phyloP scores from a whole-genome alignment of 2,888 invertebrate species.

The Lobophora halterata region DNA sequence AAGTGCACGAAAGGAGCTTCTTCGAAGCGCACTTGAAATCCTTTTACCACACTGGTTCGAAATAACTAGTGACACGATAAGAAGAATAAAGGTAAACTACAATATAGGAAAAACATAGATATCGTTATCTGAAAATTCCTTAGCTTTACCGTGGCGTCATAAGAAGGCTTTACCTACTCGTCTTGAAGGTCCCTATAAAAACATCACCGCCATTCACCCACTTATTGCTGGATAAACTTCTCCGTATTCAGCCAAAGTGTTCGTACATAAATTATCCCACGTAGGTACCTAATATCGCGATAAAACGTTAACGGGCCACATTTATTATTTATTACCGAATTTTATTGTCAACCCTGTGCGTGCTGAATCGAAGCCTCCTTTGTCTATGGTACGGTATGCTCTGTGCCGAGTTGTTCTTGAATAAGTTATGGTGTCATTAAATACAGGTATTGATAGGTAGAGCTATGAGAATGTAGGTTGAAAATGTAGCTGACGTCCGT shows the following conservation, averaged over 20 bases:
- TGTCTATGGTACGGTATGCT: slow-evolving; percentile 19
- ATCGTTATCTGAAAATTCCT: too few relatives aligned
- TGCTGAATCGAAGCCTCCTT: slow-evolving; percentile 32
- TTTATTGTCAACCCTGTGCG: slow-evolving; percentile 40
- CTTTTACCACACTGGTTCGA: too few relatives aligned
- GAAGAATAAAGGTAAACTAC: too few relatives aligned
- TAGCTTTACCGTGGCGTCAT: too few relatives aligned
- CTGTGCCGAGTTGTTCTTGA: background rate
- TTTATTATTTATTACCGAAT: slow-evolving; percentile 46
- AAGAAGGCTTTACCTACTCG: slow-evolving; percentile 38
- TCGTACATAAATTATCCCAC: slow-evolving; percentile 41
- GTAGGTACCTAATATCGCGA: slow-evolving; percentile 31
- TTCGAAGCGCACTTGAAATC: too few relatives aligned
- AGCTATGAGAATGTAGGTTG: too few relatives aligned
- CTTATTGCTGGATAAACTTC: slow-evolving; percentile 38
- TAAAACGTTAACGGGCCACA: slow-evolving; percentile 42
- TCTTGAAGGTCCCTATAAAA: slow-evolving; percentile 15
- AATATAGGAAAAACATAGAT: too few relatives aligned
- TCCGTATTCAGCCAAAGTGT: slow-evolving; percentile 36
- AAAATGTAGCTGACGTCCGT: too few relatives aligned
- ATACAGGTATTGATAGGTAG: too few relatives aligned
- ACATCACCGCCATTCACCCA: slow-evolving; percentile 25
- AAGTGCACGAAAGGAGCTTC: too few relatives aligned
- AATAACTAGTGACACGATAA: too few relatives aligned
- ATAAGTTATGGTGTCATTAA: slow-evolving; percentile 12